Percentiles rank a stretch among this genome's conserved stretches.
Conservation (phyloP, 2,797 vertebrate species). For the Erpetoichthys calabaricus region DNA sequence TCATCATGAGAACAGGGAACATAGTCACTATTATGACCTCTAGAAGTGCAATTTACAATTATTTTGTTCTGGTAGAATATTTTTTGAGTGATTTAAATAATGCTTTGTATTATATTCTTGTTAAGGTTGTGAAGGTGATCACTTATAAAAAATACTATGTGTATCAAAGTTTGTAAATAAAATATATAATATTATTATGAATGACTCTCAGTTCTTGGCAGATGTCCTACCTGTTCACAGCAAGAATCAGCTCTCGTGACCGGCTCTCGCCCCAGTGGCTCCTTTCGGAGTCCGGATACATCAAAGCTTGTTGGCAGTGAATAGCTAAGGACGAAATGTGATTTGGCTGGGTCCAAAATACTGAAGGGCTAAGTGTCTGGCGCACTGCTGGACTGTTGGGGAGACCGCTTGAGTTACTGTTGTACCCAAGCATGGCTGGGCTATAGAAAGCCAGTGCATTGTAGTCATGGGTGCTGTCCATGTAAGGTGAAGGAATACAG, state of each 20-base stretch:
- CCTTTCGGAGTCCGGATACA: constrained; percentile 62
- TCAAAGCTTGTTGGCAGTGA: constrained; percentile 63
- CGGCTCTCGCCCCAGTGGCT: constrained; percentile 63
- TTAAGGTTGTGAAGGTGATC: too few species aligned
- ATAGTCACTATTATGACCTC: too few species aligned
- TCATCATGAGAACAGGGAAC: too few species aligned
- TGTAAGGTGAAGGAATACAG: constrained; percentile 72
- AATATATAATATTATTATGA: not conserved
- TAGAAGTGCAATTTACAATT: too few species aligned
- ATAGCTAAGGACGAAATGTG: constrained; percentile 56
- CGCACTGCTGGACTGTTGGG: constrained; percentile 40
- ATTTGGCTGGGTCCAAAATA: constrained; percentile 59
- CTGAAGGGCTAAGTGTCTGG: constrained; percentile 55
- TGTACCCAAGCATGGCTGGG: constrained; percentile 59
- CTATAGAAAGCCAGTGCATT: constrained; percentile 62
- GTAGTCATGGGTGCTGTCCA: constrained; percentile 62
- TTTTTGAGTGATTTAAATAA: too few species aligned
- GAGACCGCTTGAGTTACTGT: constrained; percentile 28
- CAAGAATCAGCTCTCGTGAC: constrained; percentile 38
- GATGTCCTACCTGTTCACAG: constrained; percentile 51
- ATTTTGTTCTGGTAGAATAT: too few species aligned
- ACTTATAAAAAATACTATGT: too few species aligned
- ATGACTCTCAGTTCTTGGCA: not conserved
- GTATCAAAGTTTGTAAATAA: not conserved
- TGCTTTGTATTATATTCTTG: too few species aligned